A percentile compares a stretch with the other conserved stretches of the same genome.
These are phyloP conservation scores for Halictus ligatus DNA, from an alignment of 2,888 invertebrate genomes.

Conservation along the genomic window DNA sequence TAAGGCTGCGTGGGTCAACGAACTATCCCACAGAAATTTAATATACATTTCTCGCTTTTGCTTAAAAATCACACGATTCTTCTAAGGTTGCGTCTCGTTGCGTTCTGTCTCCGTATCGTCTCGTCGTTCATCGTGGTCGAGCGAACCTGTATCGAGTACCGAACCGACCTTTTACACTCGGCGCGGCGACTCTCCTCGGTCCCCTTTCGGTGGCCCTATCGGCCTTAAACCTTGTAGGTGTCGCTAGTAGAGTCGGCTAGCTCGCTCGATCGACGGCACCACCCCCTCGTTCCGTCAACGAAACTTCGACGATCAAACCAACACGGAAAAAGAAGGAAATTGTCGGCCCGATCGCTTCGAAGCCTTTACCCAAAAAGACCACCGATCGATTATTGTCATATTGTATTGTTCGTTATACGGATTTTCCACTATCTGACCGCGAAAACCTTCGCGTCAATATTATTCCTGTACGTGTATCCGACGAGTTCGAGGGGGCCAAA, in stretches of 20 bases:
- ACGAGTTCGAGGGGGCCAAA: slow-evolving; percentile 8
- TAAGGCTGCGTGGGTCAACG: slow-evolving; percentile 83
- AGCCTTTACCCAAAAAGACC: slow-evolving; percentile 38
- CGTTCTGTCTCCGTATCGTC: no score
- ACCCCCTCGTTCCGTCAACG: background rate
- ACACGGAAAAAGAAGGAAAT: slow-evolving; percentile 15
- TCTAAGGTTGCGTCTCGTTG: background rate
- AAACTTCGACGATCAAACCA: slow-evolving; percentile 6
- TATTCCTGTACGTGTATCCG: background rate
- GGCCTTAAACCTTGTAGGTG: background rate
- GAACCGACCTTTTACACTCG: background rate
- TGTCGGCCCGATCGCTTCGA: slow-evolving; percentile 30
- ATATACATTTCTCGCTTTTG: slow-evolving; percentile 70
- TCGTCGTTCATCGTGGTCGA: background rate
- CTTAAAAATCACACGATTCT: slow-evolving; percentile 56
- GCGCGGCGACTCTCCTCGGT: background rate
- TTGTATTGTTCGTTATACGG: slow-evolving; percentile 70
- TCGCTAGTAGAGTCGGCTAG: background rate
- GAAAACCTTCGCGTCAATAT: background rate
- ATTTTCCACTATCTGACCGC: slow-evolving; percentile 63
- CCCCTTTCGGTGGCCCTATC: background rate
- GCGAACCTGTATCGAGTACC: background rate
- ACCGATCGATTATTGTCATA: slow-evolving; percentile 68
- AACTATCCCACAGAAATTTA: slow-evolving; percentile 81
- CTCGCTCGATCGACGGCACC: background rate